Conservation (phyloP, 2,797 vertebrate species). For the Danionella dracula region DNA sequence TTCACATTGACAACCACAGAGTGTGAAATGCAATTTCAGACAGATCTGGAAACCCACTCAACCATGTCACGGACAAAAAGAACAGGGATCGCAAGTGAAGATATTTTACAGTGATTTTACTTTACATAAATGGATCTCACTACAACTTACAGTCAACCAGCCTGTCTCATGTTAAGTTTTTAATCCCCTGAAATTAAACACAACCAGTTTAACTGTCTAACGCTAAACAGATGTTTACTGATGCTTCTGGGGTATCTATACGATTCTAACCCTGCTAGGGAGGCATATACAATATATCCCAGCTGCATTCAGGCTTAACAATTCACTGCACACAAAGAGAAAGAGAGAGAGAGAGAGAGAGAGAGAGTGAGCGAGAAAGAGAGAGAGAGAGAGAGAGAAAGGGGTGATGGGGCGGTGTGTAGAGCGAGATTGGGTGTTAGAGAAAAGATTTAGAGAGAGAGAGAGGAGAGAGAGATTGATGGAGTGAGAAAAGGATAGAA, state of each 20-base stretch:
- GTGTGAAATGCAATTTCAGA: conserved; percentile 40
- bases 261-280: conserved; percentile 30
- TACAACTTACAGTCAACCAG: not conserved
- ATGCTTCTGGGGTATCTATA: conserved; percentile 35
- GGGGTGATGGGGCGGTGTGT: too few species aligned
- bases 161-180: not conserved
- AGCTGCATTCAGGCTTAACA: conserved; percentile 42
- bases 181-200: not conserved
- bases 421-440: too few species aligned
- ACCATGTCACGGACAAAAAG: conserved; percentile 26
- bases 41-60: conserved; percentile 32
- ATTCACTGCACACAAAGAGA: conserved; percentile 27
- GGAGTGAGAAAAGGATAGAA: too few species aligned
- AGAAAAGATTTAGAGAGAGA: too few species aligned
- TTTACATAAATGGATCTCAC: too few species aligned
- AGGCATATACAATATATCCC: conserved; percentile 35
- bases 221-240: conserved; percentile 13
- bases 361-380: too few species aligned
- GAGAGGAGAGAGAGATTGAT: too few species aligned
- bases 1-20: not conserved
- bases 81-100: conserved; percentile 5
- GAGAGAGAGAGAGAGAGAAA: too few species aligned
- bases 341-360: conserved; percentile 14
- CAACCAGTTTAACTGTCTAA: not conserved
- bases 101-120: not conserved